phyloP scores from a whole-genome alignment of 2,797 vertebrate species.

The Pitangus sulphuratus region DNA sequence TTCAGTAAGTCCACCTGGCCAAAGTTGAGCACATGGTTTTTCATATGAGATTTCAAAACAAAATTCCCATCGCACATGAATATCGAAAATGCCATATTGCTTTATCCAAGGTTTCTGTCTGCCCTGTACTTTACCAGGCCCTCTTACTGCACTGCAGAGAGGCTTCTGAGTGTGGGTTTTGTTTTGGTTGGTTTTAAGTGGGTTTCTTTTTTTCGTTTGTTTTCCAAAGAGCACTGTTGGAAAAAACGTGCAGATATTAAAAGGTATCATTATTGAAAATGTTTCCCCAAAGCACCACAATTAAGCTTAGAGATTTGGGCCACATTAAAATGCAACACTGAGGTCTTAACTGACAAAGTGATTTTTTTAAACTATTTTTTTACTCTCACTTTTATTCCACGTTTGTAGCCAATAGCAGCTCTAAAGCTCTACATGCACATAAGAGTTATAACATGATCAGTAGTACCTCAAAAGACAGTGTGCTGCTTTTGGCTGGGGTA shows the following conservation, averaged over 20 bases:
- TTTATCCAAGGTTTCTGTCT: neutral
- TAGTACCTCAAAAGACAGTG: neutral
- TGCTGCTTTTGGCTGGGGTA: neutral
- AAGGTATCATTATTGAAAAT: neutral
- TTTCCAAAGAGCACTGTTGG: neutral
- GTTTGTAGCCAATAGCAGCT: neutral
- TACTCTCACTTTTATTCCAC: neutral
- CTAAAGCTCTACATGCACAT: accelerated
- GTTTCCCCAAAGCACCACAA: neutral
- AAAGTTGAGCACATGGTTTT: neutral
- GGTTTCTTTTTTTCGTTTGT: too few relatives aligned
- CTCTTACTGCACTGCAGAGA: neutral
- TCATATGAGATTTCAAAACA: neutral
- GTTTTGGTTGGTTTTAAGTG: neutral
- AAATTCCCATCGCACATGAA: neutral
- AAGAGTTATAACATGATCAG: neutral
- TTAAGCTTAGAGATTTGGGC: neutral
- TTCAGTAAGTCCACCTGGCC: neutral
- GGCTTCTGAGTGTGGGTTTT: neutral
- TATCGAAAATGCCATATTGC: neutral
- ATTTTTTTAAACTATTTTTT: neutral
- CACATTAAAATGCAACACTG: neutral
- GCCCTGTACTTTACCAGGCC: neutral
- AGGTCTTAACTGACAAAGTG: neutral
- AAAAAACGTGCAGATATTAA: neutral